phyloP scores from a whole-genome alignment of 2,113 vertebrate species.

The Polyodon spathula region DNA sequence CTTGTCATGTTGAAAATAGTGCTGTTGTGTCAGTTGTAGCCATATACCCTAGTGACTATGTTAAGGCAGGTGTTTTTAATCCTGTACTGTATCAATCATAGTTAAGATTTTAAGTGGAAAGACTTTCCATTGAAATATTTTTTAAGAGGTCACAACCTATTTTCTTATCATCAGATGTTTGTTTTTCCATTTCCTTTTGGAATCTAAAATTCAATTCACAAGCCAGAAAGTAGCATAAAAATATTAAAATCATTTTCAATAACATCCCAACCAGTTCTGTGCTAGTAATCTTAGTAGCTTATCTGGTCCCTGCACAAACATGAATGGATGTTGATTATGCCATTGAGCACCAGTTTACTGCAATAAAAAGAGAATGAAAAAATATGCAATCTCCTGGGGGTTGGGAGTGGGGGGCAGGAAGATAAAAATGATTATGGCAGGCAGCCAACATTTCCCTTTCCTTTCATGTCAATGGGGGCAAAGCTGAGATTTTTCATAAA shows the following conservation, averaged over 20 bases:
- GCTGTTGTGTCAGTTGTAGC: too few relatives aligned
- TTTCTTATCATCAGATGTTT: too few relatives aligned
- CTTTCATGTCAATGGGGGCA: constrained; percentile 31
- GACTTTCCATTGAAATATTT: too few relatives aligned
- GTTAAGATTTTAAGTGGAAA: too few relatives aligned
- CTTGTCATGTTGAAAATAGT: too few relatives aligned
- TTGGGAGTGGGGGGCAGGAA: constrained; percentile 22
- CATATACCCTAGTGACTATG: too few relatives aligned
- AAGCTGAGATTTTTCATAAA: constrained; percentile 32
- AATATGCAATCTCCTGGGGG: constrained; percentile 32
- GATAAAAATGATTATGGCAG: constrained; percentile 33
- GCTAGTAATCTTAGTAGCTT: constrained; percentile 40
- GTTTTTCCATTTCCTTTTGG: too few relatives aligned
- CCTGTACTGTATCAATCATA: too few relatives aligned
- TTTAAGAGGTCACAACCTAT: too few relatives aligned
- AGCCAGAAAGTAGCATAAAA: not conserved
- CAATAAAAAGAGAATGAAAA: constrained; percentile 38
- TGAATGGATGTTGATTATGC: constrained; percentile 36
- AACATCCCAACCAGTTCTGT: not conserved
- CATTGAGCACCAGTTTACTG: constrained; percentile 31
- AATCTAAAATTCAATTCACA: too few relatives aligned
- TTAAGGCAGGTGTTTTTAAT: too few relatives aligned
- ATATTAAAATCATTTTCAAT: constrained; percentile 4
- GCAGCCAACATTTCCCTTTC: constrained; percentile 36
- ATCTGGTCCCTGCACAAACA: constrained; percentile 37